Base-by-base conservation (phyloP, 1,140 invertebrate genomes). In the Lasioglossum albipes region DNA sequence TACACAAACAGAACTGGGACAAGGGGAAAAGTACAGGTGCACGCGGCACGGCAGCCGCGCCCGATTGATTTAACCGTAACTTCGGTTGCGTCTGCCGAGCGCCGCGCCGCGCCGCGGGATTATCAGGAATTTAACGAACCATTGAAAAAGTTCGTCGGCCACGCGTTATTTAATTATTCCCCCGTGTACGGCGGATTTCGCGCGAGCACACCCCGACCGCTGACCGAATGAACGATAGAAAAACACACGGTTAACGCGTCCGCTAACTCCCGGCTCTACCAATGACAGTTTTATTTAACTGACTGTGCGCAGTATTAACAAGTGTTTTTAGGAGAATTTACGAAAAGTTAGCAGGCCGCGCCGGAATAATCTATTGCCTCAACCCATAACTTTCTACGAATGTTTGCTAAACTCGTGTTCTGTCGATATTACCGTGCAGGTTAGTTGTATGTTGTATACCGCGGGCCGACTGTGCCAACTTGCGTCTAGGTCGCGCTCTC, bases 101-200 rank as follows among this genome's bases (percentile, higher is more conserved):
- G 66, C 66, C 66, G 66, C 68, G 27, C 20, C 12, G 42, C 66
- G 66, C 66, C 66, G 66, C 68, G 27, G 65, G 52, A 69, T 76
- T 76, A 76, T 76, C 75, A 76, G 54, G 65, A 76, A 76, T 69
- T 76, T 76, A 76, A 76, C 75, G 75, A 76, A 76, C 75, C 75
- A 76, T 76, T 76, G 75, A 76, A 76, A 76, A 76, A 68, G 52
- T 59, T 69, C 75, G 22, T 6, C 65, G 49, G 9, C 22, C 41
- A 0, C 16, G 62, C 52, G 62, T 76, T 76, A 76, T 76, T 76
- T 76, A 69, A 76, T 76, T 76, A 76, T 76, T 69, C 16, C 65
- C 42, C 59, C 49, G 75, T 31, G 64, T 59, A 18, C 22, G 27
- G 2, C 42, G 75, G 67, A 76, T 76, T 76, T 52, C 36, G 5